Conservation (phyloP, 2,888 invertebrate genomes). For the Tipula unca region DNA sequence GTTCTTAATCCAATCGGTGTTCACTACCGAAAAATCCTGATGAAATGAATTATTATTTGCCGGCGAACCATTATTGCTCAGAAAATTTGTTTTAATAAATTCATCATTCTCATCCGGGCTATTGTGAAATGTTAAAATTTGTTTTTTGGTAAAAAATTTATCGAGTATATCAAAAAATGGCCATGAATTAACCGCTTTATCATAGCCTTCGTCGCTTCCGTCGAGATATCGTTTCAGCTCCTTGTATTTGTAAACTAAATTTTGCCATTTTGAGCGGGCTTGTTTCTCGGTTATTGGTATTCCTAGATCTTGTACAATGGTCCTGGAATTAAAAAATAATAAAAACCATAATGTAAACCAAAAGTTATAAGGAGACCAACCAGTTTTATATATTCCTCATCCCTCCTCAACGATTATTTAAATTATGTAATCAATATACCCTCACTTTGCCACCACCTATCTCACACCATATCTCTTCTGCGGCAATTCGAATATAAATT, state of each 20-base stretch:
- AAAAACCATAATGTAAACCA: neutral
- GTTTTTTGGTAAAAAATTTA: constrained; percentile 15
- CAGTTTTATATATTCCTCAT: neutral
- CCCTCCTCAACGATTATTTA: neutral
- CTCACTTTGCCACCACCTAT: neutral
- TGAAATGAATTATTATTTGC: neutral
- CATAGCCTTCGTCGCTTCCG: constrained; percentile 15
- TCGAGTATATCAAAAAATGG: constrained; percentile 15
- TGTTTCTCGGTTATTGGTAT: constrained; percentile 10
- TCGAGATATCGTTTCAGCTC: neutral
- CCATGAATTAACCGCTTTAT: neutral
- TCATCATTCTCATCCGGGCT: constrained; percentile 9
- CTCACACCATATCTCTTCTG: neutral
- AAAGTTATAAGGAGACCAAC: neutral
- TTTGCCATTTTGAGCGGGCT: constrained; percentile 16
- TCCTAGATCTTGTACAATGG: constrained; percentile 14
- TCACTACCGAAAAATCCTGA: neutral
- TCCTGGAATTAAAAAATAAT: neutral
- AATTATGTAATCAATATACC: neutral
- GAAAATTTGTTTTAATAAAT: constrained; percentile 1
- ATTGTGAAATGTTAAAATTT: constrained; percentile 9
- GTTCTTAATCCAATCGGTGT: constrained; percentile 14
- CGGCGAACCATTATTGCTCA: neutral
- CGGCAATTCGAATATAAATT: neutral
- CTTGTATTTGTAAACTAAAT: constrained; percentile 10